Evolutionary conservation across 2,888 invertebrate genomes (phyloP), one percentile per base, ranked within the genome.

Genomic region (Drosophila multiciliata): DNA sequence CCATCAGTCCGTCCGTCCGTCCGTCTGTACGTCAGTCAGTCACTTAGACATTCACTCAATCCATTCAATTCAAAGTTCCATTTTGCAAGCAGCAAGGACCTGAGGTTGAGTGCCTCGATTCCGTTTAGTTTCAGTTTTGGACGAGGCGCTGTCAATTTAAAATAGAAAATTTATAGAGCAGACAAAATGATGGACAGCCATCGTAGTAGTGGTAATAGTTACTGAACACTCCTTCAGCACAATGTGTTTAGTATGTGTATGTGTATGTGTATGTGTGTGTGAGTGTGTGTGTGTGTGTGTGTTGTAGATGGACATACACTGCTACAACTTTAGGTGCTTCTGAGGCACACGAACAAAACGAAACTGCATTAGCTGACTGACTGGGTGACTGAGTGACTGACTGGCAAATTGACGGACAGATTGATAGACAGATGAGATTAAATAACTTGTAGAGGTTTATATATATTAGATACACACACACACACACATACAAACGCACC

Each of bases 381-480:
- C 59, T 33, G 29, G 26, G 53, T 72, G 69, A 55, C 45, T 54
- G 71, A 48, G 50, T 55, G 63, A 74, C 82, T 71, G 80, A 62
- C 73, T 82, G 86, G 73, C 92, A 92, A 92, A 93, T 93, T 92
- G 93, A 92, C 90, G 92, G 92, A 92, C 93, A 92, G 91, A 87
- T 91, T 92, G 93, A 93, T 92, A 91, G 93, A 92, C 93, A 92
- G 93, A 92, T 92, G 90, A 91, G 91, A 92, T 91, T 92, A 92
- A 93, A 92, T 92, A 92, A 92, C 91, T 91, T 91, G 91, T 87
- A 91, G 82, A 86, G 90, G 82, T 89, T 89, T 80, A 83, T 80
- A 73, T 71, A 64, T 59, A 66, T 61, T 84, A 85, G 71, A 78
- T 68, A 60, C 33, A 32, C 50, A 29, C 0, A n/a, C 17, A 54